These are phyloP conservation scores for Drosophila nebulosa DNA, from an alignment of 1,140 invertebrate species.

Conservation along the genomic window DNA sequence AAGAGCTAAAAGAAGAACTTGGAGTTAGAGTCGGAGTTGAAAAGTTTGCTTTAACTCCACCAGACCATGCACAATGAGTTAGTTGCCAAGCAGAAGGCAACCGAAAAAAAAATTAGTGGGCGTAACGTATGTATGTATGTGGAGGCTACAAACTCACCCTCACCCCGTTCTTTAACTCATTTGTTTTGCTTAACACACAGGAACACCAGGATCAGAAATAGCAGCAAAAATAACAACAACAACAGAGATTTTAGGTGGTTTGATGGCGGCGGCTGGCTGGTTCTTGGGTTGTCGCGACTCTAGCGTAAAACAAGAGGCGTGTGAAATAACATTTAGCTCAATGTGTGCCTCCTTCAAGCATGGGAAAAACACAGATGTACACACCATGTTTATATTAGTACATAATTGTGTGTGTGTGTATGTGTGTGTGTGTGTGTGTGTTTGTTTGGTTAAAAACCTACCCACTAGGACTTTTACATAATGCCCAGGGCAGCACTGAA, in stretches of 20 bases:
- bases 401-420: not conserved
- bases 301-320: slow-evolving; percentile 62
- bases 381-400: not conserved
- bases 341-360: slow-evolving; percentile 19
- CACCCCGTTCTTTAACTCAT: slow-evolving; percentile 69
- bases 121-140: slow-evolving; percentile 34
- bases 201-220: slow-evolving; percentile 10
- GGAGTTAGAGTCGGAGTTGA: not conserved
- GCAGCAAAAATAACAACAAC: slow-evolving; percentile 6
- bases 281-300: not conserved
- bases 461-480: not conserved
- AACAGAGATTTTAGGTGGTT: slow-evolving; percentile 1
- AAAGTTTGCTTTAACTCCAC: slow-evolving; percentile 37
- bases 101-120: slow-evolving; percentile 1
- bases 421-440: not conserved
- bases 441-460: not conserved
- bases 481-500: not conserved
- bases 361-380: not conserved
- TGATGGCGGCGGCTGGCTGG: not conserved
- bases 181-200: slow-evolving; percentile 67
- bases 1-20: slow-evolving; percentile 16
- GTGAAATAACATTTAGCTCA: slow-evolving; percentile 67
- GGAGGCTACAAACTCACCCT: slow-evolving; percentile 60
- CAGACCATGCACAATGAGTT: slow-evolving; percentile 74
- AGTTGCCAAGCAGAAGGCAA: slow-evolving; percentile 30